Conservation (phyloP, 2,888 invertebrate species). For the Achlya flavicornis region DNA sequence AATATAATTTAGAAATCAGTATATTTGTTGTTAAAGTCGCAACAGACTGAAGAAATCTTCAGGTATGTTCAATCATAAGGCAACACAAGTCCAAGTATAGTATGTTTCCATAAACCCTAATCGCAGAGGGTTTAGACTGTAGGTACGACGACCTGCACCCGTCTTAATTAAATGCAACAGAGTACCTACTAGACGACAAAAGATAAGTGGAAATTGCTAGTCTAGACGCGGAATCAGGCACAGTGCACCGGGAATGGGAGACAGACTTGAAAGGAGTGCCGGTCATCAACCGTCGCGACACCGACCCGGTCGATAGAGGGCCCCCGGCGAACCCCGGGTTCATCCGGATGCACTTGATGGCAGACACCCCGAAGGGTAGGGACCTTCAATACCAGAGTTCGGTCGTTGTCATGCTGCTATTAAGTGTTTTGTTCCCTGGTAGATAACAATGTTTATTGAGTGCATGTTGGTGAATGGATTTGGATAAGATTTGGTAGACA, state of each 20-base stretch:
- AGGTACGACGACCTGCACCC: not conserved
- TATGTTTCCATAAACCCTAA: no score
- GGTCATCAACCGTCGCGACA: slow-evolving; percentile 26
- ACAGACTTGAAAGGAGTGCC: slow-evolving; percentile 12
- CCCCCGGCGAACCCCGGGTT: not conserved
- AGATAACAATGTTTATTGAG: not conserved
- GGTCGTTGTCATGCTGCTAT: not conserved
- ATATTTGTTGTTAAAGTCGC: not conserved
- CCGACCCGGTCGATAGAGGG: slow-evolving; percentile 20
- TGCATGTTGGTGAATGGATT: no score
- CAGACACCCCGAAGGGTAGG: not conserved
- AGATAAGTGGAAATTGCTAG: slow-evolving; percentile 30
- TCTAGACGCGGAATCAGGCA: slow-evolving; percentile 58
- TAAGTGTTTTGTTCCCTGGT: not conserved
- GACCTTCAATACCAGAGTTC: not conserved
- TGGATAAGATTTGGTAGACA: no score
- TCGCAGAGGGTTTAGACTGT: no score
- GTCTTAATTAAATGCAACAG: slow-evolving; percentile 3
- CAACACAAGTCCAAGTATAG: no score
- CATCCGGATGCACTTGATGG: slow-evolving; percentile 4
- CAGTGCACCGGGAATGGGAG: slow-evolving; percentile 22
- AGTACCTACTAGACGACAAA: slow-evolving; percentile 25
- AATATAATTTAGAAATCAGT: not conserved
- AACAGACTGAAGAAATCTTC: no score
- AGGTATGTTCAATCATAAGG: no score